These are phyloP conservation scores for Drosophila jambulina DNA, from an alignment of 1,140 invertebrate genomes.

Conservation along the genomic window DNA sequence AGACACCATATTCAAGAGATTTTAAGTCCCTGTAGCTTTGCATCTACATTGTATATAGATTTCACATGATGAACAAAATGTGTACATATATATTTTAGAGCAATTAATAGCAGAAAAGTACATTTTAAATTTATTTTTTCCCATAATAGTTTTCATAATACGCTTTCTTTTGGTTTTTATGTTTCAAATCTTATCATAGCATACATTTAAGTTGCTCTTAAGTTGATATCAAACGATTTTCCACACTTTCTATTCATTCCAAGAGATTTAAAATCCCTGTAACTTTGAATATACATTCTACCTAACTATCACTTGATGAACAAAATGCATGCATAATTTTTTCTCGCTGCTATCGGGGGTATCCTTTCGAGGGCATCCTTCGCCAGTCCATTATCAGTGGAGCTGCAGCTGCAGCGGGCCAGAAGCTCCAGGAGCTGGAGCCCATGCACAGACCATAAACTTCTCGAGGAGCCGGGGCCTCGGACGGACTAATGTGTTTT, in stretches of 20 bases:
- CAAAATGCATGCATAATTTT: not conserved
- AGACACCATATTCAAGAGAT: not conserved
- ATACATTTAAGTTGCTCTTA: too few relatives aligned
- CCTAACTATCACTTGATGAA: not conserved
- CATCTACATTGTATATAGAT: not conserved
- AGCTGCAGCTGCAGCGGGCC: conserved; percentile 43
- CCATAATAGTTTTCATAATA: too few relatives aligned
- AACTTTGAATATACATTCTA: not conserved
- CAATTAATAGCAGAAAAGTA: too few relatives aligned
- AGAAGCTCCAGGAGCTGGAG: conserved; percentile 28
- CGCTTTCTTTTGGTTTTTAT: too few relatives aligned
- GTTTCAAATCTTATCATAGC: too few relatives aligned
- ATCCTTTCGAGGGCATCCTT: not conserved
- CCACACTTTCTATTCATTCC: too few relatives aligned
- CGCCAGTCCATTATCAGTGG: conserved; percentile 66
- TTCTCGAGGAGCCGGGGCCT: conserved; percentile 21
- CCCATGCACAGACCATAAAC: conserved; percentile 68
- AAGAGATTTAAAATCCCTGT: not conserved
- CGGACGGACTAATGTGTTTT: conserved; percentile 70
- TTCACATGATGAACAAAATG: too few relatives aligned
- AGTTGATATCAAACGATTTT: too few relatives aligned
- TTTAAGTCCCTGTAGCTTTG: not conserved
- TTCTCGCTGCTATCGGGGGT: not conserved
- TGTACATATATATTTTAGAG: too few relatives aligned
- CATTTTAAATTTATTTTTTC: too few relatives aligned